Conservation (phyloP, 2,113 vertebrate genomes). For the Procavia capensis region DNA sequence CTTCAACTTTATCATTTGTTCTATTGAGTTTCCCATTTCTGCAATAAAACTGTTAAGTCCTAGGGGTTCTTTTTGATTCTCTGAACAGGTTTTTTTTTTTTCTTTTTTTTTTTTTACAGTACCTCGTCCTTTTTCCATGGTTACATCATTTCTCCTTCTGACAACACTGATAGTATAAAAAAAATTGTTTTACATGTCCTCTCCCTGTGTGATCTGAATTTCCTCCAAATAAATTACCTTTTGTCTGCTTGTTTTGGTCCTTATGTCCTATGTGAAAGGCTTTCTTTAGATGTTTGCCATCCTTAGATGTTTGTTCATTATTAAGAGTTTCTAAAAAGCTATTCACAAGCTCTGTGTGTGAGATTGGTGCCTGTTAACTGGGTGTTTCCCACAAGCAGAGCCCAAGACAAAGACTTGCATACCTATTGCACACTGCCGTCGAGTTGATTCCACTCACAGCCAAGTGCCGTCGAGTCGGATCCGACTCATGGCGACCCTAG, state of each 20-base stretch:
- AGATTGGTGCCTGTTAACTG: background rate
- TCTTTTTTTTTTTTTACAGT: conserved; percentile 1
- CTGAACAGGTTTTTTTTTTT: conserved; percentile 22
- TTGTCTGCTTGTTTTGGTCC: background rate
- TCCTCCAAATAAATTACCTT: background rate
- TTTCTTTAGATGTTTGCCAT: background rate
- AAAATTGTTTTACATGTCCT: background rate
- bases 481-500: no score
- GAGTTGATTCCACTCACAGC: no score
- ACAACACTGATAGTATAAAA: background rate
- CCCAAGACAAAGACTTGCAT: background rate
- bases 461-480: no score
- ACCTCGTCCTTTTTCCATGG: background rate
- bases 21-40: background rate
- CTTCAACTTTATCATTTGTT: background rate
- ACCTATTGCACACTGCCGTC: no score
- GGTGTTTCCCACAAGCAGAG: background rate
- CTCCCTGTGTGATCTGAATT: background rate
- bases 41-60: background rate
- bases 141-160: background rate
- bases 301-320: background rate
- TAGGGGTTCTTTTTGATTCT: background rate
- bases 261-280: background rate
- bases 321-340: background rate
- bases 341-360: background rate